Conservation (phyloP, 2,797 vertebrate genomes). For the Sebastes hubbsi region DNA sequence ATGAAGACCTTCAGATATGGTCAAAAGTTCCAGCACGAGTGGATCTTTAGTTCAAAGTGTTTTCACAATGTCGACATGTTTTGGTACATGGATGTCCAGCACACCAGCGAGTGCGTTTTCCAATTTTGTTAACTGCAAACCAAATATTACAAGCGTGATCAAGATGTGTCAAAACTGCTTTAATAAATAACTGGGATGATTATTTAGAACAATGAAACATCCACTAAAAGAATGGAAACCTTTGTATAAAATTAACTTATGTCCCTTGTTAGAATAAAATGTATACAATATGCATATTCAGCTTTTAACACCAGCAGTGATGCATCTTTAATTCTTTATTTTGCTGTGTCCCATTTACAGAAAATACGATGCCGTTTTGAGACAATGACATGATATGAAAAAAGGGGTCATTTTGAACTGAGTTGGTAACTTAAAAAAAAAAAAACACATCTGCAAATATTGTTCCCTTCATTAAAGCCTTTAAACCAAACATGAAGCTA, state of each 20-base stretch:
- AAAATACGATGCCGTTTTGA: conserved; percentile 72
- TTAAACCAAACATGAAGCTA: conserved; percentile 82
- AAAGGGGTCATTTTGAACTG: conserved; percentile 68
- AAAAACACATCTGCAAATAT: conserved; percentile 65
- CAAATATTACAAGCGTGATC: conserved; percentile 53
- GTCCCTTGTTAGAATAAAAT: conserved; percentile 58
- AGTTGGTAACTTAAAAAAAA: conserved; percentile 75
- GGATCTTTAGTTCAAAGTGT: background rate
- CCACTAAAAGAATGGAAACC: conserved; percentile 82
- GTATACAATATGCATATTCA: conserved; percentile 75
- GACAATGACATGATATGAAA: conserved; percentile 67
- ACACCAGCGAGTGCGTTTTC: background rate
- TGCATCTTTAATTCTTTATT: conserved; percentile 79
- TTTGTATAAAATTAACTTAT: conserved; percentile 83
- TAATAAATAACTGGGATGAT: conserved; percentile 91
- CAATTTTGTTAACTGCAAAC: conserved; percentile 26
- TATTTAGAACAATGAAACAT: conserved; percentile 88
- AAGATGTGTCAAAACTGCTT: conserved; percentile 76
- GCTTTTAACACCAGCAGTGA: conserved; percentile 77
- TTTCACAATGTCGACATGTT: background rate
- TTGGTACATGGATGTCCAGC: background rate
- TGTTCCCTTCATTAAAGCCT: conserved; percentile 92
- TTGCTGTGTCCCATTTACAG: conserved; percentile 80
- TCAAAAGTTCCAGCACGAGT: background rate
- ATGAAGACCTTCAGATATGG: background rate